These are phyloP conservation scores for Aselliscus stoliczkanus DNA, from an alignment of 2,797 vertebrate genomes.

Conservation along the genomic window DNA sequence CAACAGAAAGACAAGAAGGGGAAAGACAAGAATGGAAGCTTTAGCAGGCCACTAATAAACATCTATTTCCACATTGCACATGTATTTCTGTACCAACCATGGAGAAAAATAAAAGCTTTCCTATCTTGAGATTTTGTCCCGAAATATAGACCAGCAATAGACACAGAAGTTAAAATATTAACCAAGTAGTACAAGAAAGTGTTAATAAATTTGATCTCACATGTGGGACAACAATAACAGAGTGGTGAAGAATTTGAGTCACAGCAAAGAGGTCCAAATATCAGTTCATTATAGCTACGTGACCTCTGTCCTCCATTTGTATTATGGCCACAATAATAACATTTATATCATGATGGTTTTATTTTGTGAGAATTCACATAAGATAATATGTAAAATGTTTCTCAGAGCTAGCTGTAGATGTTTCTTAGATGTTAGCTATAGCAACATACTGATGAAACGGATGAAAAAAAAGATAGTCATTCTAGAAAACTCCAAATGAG, in stretches of 20 bases:
- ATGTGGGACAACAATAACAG: background rate
- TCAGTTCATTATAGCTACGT: background rate
- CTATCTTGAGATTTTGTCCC: background rate
- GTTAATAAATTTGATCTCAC: background rate
- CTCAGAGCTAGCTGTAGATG: background rate
- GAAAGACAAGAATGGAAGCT: background rate
- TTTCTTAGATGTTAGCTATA: background rate
- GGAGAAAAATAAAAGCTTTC: background rate
- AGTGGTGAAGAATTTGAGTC: background rate
- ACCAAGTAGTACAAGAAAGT: background rate
- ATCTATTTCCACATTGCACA: background rate
- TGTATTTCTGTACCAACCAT: background rate
- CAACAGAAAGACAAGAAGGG: background rate
- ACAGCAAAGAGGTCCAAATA: background rate
- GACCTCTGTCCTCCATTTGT: background rate
- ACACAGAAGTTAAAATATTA: background rate
- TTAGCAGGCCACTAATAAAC: background rate
- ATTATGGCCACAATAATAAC: background rate
- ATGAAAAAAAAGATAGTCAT: background rate
- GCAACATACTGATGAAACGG: background rate
- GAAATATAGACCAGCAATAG: background rate
- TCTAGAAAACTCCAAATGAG: background rate
- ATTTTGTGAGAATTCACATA: background rate
- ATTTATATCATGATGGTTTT: background rate
- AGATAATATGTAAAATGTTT: background rate